A percentile compares a stretch with the other conserved stretches of the same genome.
Conservation (phyloP, 2,797 vertebrate genomes). For the Chanos chanos region DNA sequence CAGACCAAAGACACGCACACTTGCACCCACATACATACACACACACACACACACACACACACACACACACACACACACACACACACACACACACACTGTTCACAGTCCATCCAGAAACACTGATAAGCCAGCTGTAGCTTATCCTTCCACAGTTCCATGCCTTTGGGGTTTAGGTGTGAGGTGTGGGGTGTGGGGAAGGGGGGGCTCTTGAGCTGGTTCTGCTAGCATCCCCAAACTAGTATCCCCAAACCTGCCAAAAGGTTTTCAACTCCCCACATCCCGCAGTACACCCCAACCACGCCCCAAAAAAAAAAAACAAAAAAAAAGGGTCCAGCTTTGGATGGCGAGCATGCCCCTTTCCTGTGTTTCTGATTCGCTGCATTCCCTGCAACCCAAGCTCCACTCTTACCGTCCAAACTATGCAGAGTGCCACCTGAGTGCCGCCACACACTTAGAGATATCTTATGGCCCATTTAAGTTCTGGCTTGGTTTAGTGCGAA, state of each 20-base stretch:
- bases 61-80: not conserved
- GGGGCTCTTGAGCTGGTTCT: conserved; percentile 17
- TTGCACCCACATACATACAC: conserved; percentile 22
- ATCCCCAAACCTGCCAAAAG: conserved; percentile 12
- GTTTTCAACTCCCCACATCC: conserved; percentile 11
- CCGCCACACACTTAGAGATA: not conserved
- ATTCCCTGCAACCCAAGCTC: not conserved
- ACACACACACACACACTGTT: conserved; percentile 3
- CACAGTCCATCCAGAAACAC: conserved; percentile 1
- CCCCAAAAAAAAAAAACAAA: too few relatives aligned
- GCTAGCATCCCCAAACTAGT: conserved; percentile 13
- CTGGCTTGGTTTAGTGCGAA: not conserved
- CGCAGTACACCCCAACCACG: not conserved
- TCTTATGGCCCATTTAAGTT: not conserved
- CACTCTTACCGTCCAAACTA: conserved; percentile 4
- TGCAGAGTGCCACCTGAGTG: not conserved
- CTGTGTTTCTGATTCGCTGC: too few relatives aligned
- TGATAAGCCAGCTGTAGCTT: conserved; percentile 50
- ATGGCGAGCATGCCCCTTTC: too few relatives aligned
- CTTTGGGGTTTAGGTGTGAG: conserved; percentile 31
- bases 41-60: conserved; percentile 10
- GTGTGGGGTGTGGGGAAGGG: conserved; percentile 38
- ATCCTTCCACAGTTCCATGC: conserved; percentile 39
- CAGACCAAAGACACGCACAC: conserved; percentile 19
- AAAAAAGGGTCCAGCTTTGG: too few relatives aligned